Evolutionary conservation across 1,140 invertebrate genomes (phyloP), one percentile per base, ranked within the genome.

Genomic region (Papilio machaon): DNA sequence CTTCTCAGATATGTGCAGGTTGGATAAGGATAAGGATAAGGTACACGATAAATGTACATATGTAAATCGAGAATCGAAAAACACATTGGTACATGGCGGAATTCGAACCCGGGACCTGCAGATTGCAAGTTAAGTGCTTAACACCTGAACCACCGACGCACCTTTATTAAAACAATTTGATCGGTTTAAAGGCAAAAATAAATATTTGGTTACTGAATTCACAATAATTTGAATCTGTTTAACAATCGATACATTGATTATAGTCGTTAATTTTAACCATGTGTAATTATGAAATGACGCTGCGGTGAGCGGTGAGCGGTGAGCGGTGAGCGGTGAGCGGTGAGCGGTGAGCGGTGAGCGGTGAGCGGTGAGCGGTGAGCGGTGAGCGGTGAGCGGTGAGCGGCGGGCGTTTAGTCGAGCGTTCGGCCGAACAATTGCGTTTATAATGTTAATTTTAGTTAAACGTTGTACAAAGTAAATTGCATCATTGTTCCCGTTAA

Each of bases 221-320:
- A 67, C 23, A 67, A 67, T 70, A 70, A 70, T 70, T 70, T 70
- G 23, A 70, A 70, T 35, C 30, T 70, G 64, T 35, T 70, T 35
- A 70, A 70, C 64, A 70, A 70, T 70, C 11, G 64, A 70, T 35
- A 30, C 64, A 70, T 70, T 70, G 64, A 70, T 70, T 70, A 30
- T 8, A 23, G 64, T 30, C 64, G 64, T 70, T 70, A 70, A 70
- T 70, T 70, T 70, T 35, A 70, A 70, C 64, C 30, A 23, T 70
- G 64, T 13, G 64, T 70, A 70, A 70, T 70, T 70, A 70, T 70
- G 64, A 17, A 70, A 70, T 70, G 64, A 70, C 64, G 64, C 64
- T 35, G 64, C 5, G 54, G 54, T 17, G 54, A n/a, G 54, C 49
- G 49, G 49, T 52, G 49, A 52, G 15, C 49, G 47, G 11, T 4